phyloP scores from a whole-genome alignment of 2,797 vertebrate genomes.

The Chaetophractus vellerosus region DNA sequence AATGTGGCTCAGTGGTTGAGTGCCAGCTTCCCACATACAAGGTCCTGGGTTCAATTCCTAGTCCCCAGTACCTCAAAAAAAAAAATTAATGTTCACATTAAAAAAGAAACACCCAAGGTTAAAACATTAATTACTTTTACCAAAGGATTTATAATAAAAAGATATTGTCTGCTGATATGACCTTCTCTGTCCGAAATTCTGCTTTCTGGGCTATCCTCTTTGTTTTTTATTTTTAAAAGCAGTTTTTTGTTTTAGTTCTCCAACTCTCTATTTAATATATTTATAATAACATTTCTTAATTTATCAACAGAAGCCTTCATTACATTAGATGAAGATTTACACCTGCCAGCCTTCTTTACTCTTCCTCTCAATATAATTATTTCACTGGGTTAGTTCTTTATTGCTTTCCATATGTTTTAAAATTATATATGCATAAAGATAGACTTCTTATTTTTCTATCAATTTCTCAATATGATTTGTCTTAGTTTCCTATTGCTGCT shows the following conservation, averaged over 20 bases:
- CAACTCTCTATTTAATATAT: not conserved
- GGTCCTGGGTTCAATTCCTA: too few species aligned
- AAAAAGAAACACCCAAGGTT: not conserved
- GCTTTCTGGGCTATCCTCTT: not conserved
- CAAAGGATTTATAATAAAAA: constrained; percentile 1
- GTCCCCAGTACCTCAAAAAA: too few species aligned
- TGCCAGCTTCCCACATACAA: too few species aligned
- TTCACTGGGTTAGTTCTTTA: not conserved
- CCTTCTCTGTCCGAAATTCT: not conserved
- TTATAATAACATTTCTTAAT: not conserved
- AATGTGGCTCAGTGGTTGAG: too few species aligned
- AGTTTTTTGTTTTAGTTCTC: not conserved
- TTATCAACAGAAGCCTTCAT: not conserved
- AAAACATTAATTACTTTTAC: not conserved
- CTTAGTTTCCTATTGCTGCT: not conserved
- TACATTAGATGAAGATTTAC: not conserved
- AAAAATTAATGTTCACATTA: not conserved
- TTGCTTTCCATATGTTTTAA: not conserved
- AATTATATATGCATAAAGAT: not conserved
- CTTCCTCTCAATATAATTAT: constrained; percentile 1
- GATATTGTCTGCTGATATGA: not conserved
- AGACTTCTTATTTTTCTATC: not conserved
- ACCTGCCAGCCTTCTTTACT: not conserved
- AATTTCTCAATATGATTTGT: not conserved
- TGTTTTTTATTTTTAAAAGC: not conserved